Base-by-base conservation (phyloP, 2,113 vertebrate species). In the Platanista minor region DNA sequence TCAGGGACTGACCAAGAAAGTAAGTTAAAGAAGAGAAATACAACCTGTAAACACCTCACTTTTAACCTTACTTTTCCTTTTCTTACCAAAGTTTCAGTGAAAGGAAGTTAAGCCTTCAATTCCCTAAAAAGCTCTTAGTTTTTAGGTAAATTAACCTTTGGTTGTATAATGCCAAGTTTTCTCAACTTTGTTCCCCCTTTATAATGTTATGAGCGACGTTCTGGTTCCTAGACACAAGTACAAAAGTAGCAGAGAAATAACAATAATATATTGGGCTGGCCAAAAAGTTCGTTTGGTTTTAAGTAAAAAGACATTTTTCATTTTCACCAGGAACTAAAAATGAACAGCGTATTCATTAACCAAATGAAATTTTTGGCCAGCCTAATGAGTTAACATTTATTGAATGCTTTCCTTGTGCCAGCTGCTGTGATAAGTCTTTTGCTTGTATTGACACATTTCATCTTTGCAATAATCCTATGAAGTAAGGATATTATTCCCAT, bases 71-170 rank as follows among this genome's bases (percentile, higher is more conserved):
- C 36, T 64, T 85, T 85, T 77, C 31, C 59, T 33, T 93, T 94
- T 77, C 57, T 90, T 92, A 33, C 2, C 66, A 85, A 94, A 90
- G 39, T 36, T 43, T 36, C 13, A 5, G 20, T 91, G 23, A 81
- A 94, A 46, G 46, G 66, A 39, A 78, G 6, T 39, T 62, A 91
- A 86, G 43, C 36, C 13, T 66, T 93, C 41, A 62, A 1, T 91
- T 91, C 31, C 87, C 41, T 85, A 61, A 89, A 75, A 85, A 57
- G 21, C 20, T 77, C n/a, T 43, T 93, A n/a, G 13, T 87, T 96
- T 95, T 92, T 95, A 92, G 82, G 33, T 88, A 67, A 90, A 25
- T 80, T 95, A 85, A 33, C 61, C 59, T 90, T 71, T 62, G 39
- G 9, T 87, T 92, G 17, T 92, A 12, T 80, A 46, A 80, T 92